Evolutionary conservation across 2,113 vertebrate species (phyloP).

Genomic region (Gymnorhina tibicen): DNA sequence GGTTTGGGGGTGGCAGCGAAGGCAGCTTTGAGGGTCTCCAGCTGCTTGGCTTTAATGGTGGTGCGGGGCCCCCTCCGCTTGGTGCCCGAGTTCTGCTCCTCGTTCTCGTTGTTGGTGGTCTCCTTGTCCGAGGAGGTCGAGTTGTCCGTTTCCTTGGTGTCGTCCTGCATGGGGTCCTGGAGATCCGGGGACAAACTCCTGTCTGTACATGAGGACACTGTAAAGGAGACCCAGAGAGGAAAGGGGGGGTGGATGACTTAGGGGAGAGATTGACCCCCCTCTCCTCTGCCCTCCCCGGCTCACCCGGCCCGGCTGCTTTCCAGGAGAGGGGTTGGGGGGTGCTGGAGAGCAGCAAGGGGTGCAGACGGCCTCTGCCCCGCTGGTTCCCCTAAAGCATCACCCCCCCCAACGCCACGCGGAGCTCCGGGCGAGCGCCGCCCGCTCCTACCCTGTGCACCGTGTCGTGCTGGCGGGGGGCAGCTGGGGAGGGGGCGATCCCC

Average conservation of each 20-base stretch:
- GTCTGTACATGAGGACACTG: constrained; percentile 98
- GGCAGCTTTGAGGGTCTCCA: constrained; percentile 96
- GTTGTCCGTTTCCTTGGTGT: constrained; percentile 96
- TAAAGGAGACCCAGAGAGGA: constrained; percentile 44
- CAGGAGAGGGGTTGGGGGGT: neutral
- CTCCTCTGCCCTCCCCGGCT: neutral
- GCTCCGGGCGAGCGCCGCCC: neutral
- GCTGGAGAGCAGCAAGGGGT: neutral
- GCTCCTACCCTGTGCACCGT: fast-evolving
- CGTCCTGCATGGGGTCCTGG: constrained; percentile 89
- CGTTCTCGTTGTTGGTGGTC: constrained; percentile 93
- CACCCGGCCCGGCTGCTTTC: neutral
- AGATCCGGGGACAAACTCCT: constrained; percentile 97
- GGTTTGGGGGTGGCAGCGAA: constrained; percentile 97
- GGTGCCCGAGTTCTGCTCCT: constrained; percentile 92
- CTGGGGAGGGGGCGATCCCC: neutral
- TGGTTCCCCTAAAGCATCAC: neutral
- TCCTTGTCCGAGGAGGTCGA: constrained; percentile 98
- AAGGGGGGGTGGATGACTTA: neutral
- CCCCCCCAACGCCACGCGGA: neutral
- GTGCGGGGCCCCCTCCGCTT: constrained; percentile 93
- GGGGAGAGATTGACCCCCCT: neutral
- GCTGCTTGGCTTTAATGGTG: constrained; percentile 98
- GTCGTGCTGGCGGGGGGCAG: neutral
- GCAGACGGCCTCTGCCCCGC: neutral